Conservation (phyloP, 2,888 invertebrate genomes). For the Tetropium fuscum region DNA sequence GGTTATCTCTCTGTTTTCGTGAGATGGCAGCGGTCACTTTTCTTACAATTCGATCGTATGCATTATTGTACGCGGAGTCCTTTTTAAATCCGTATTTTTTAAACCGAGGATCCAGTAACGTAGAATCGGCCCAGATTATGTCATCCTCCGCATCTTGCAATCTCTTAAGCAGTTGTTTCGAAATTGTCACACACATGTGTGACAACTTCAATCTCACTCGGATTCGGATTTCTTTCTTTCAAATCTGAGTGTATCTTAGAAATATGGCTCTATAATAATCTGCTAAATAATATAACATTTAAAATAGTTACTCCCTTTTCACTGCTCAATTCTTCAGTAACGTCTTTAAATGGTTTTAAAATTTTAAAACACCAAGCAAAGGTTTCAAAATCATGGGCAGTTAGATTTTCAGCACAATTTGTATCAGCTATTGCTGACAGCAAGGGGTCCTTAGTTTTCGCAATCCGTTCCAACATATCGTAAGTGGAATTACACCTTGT, state of each 20-base stretch:
- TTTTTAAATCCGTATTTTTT: constrained; percentile 24
- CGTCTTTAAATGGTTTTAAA: constrained; percentile 19
- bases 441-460: constrained; percentile 12
- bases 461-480: background rate
- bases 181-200: constrained; percentile 19
- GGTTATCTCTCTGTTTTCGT: constrained; percentile 8
- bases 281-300: constrained; percentile 14
- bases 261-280: constrained; percentile 17
- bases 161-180: constrained; percentile 6
- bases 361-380: constrained; percentile 1
- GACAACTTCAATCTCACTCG: constrained; percentile 9
- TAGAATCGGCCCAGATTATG: constrained; percentile 13
- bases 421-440: constrained; percentile 6
- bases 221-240: constrained; percentile 16
- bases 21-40: constrained; percentile 14
- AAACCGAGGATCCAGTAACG: constrained; percentile 16
- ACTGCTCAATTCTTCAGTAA: constrained; percentile 18
- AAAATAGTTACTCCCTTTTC: constrained; percentile 15
- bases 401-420: background rate
- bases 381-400: constrained; percentile 13
- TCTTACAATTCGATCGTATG: constrained; percentile 17
- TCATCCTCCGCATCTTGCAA: constrained; percentile 23
- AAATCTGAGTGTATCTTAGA: constrained; percentile 21
- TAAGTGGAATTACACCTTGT: background rate
- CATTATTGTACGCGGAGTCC: constrained; percentile 18